Evolutionary conservation across 2,888 invertebrate species (phyloP), one percentile per base, ranked within the genome.

Genomic region (Oscheius sp.): DNA sequence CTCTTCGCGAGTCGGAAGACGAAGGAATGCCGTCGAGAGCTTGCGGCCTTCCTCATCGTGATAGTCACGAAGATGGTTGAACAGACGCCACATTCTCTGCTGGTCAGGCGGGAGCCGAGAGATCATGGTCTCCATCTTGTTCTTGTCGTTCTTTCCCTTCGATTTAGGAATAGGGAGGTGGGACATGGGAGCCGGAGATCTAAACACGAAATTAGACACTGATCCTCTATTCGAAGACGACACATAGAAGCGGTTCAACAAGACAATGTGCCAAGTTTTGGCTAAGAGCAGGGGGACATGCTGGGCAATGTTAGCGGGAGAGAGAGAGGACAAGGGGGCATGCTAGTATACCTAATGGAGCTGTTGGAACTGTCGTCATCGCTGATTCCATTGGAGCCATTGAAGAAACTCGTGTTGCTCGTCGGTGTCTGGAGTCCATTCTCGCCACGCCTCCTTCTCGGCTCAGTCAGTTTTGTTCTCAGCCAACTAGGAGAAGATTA

Each of bases 1-100:
- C 88, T 96, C 95, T 71, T 81, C 75, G 92, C 95, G 96, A 62
- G 94, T 94, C 0, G 98, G 98, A 60, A 99, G 91, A 90, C 96
- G 96, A 92, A 95, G 94, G 90, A 99, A 98, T 79, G 96, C 96
- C 32, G 94, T 90, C 0, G 96, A 95, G n/a, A 98, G 91, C 89
- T 95, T 94, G n/a, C 98, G 92, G 13, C 93, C 93, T 86, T 93
- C 92, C 90, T 95, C 95, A 76, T 94, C 93, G 89, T 94, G 95
- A 89, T 97, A 96, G 79, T 94, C 92, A 59, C 98, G 93, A 21
- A 95, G 93, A 85, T 96, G 95, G 59, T 78, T 73, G 89, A 94
- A 96, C 87, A 97, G 91, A 10, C 94, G 94, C 89, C 94, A 93
- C 85, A 96, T 91, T 89, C 95, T 95, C 90, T 82, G 79, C 60